Evolutionary conservation across 2,888 invertebrate genomes (phyloP).

Genomic region (Eilema caniola): DNA sequence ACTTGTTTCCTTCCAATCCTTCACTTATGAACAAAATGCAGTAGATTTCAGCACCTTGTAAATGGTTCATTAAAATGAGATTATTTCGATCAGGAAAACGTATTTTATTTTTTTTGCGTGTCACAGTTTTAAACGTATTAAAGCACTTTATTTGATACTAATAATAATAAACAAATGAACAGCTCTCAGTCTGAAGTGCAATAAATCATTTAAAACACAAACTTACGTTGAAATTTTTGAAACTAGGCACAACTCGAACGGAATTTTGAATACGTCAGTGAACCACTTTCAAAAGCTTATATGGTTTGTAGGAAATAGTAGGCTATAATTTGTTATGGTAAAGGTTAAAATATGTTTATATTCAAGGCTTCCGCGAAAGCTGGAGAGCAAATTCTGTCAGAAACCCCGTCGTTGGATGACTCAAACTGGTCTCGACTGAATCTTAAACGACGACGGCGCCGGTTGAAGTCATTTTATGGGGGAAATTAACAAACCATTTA

Average conservation of each 20-base stretch:
- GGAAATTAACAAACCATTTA: neutral
- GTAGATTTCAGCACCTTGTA: too few species aligned
- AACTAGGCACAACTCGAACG: neutral
- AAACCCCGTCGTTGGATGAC: neutral
- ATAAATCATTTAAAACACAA: too few species aligned
- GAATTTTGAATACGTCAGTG: neutral
- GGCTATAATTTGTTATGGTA: neutral
- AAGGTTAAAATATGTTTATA: neutral
- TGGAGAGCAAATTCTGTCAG: neutral
- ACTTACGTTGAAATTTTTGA: too few species aligned
- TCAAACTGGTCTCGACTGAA: neutral
- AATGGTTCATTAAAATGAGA: too few species aligned
- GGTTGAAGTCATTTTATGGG: neutral
- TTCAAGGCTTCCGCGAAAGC: conserved; percentile 1
- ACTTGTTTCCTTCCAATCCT: too few species aligned
- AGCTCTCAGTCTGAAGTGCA: too few species aligned
- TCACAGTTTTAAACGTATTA: too few species aligned
- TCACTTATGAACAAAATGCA: too few species aligned
- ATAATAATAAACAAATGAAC: too few species aligned
- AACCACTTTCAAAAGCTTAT: neutral
- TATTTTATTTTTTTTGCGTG: too few species aligned
- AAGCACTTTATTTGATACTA: too few species aligned
- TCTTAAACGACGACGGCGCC: neutral
- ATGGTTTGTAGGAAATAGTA: neutral
- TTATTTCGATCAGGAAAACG: too few species aligned